These are phyloP conservation scores for Neopelma chrysocephalum DNA, from an alignment of 2,797 vertebrate genomes.

Conservation along the genomic window DNA sequence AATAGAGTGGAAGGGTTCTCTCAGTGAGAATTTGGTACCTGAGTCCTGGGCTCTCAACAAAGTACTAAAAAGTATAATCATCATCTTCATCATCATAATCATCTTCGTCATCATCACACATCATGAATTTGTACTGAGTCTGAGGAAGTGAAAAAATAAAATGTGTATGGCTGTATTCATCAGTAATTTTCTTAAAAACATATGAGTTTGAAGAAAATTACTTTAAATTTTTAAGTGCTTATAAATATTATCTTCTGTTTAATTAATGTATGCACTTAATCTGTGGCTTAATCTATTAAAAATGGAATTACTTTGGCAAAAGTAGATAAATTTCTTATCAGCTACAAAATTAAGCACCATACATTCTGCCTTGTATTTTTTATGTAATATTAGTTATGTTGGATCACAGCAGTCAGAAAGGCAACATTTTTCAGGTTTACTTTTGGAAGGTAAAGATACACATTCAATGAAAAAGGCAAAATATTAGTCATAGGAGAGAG, in stretches of 20 bases:
- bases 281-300: neutral
- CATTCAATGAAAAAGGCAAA: neutral
- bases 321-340: neutral
- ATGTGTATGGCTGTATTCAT: fast-evolving
- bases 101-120: neutral
- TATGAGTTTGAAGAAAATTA: neutral
- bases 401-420: neutral
- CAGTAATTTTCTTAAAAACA: neutral
- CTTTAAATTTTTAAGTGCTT: neutral
- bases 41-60: neutral
- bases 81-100: neutral
- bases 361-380: neutral
- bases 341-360: neutral
- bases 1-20: neutral
- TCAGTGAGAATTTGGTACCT: neutral
- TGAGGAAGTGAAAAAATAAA: neutral
- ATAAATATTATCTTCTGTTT: neutral
- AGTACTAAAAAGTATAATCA: neutral
- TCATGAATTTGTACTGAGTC: neutral
- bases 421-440: neutral
- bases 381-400: neutral
- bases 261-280: neutral
- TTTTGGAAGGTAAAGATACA: neutral
- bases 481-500: neutral
- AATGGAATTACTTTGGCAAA: neutral